phyloP scores from a whole-genome alignment of 2,888 invertebrate genomes.

The Athalia cordata region DNA sequence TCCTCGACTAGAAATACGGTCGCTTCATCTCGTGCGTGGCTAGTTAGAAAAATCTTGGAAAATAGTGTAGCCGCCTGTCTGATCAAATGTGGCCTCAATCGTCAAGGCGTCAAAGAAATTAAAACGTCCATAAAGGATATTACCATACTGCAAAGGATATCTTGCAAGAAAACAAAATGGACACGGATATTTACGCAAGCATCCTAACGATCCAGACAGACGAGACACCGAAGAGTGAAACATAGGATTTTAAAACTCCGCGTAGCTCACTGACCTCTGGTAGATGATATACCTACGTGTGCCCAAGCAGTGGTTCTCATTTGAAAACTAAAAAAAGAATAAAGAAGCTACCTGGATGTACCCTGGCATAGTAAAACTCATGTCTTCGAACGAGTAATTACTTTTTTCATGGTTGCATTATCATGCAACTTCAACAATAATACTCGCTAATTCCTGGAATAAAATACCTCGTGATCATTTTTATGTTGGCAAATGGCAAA shows the following conservation, averaged over 20 bases:
- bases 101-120: neutral
- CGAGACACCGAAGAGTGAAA: neutral
- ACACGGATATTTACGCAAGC: neutral
- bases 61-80: conserved; percentile 11
- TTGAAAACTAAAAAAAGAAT: too few species aligned
- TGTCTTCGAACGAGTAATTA: neutral
- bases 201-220: neutral
- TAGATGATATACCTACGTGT: neutral
- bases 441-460: neutral
- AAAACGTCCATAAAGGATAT: neutral
- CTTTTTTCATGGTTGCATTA: neutral
- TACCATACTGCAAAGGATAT: neutral
- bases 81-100: conserved; percentile 4
- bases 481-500: neutral
- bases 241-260: conserved; percentile 12
- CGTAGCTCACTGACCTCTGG: conserved; percentile 37
- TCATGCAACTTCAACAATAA: conserved; percentile 6
- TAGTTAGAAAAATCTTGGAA: conserved; percentile 4
- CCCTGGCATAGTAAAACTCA: neutral
- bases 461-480: neutral
- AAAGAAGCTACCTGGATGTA: conserved; percentile 10
- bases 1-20: neutral
- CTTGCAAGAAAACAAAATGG: conserved; percentile 9
- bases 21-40: neutral
- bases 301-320: conserved; percentile 27